Percentiles rank a stretch among this genome's conserved stretches.
Evolutionary conservation across 1,140 invertebrate genomes (phyloP).

Genomic region (Solen grandis): DNA sequence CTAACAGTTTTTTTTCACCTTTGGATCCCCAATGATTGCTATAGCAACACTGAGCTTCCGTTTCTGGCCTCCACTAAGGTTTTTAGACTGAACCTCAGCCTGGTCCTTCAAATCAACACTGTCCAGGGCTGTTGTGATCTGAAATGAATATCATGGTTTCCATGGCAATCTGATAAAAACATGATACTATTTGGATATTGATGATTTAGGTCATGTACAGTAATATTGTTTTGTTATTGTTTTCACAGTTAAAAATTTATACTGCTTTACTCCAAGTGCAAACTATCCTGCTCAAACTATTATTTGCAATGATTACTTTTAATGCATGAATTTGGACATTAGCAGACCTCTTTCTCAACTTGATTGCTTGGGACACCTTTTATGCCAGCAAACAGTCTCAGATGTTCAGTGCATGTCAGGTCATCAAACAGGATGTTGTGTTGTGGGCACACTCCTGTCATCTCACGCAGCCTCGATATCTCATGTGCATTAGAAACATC

Average conservation of each 20-base stretch:
- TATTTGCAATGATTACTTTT: too few relatives aligned
- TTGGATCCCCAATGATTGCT: conserved; percentile 88
- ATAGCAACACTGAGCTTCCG: conserved; percentile 84
- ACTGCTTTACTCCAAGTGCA: too few relatives aligned
- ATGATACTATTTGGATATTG: too few relatives aligned
- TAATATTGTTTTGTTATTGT: too few relatives aligned
- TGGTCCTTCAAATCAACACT: conserved; percentile 89
- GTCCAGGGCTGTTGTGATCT: conserved; percentile 80
- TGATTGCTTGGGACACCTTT: conserved; percentile 74
- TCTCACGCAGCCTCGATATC: conserved; percentile 68
- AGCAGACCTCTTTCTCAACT: conserved; percentile 31
- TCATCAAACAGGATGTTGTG: conserved; percentile 79
- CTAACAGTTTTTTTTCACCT: too few relatives aligned
- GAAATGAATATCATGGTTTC: conserved; percentile 25
- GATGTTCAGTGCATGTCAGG: conserved; percentile 77
- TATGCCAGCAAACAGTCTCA: conserved; percentile 77
- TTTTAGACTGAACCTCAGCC: conserved; percentile 81
- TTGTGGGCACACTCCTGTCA: conserved; percentile 80
- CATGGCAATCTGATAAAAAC: too few relatives aligned
- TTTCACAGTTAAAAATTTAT: too few relatives aligned
- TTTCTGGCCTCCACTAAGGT: conserved; percentile 84
- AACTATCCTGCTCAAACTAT: too few relatives aligned
- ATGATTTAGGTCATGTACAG: too few relatives aligned
- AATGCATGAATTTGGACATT: too few relatives aligned
- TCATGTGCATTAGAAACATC: conserved; percentile 70